These are phyloP conservation scores for Drosophila mercatorum DNA, from an alignment of 2,888 invertebrate genomes.

Conservation along the genomic window DNA sequence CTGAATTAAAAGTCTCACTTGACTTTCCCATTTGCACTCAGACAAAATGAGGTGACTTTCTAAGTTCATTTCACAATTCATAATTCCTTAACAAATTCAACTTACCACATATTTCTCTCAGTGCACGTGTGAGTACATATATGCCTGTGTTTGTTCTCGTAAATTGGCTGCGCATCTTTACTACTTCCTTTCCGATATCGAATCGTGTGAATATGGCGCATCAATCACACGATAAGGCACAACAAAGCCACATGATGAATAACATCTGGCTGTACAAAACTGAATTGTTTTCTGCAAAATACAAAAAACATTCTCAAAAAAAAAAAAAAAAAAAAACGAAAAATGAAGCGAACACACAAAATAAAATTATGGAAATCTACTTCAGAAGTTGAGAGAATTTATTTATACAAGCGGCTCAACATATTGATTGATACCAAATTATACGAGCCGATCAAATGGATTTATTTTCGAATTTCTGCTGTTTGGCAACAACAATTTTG, in stretches of 20 bases:
- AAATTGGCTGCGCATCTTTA: constrained; percentile 48
- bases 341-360: constrained; percentile 17
- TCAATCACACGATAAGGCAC: constrained; percentile 72
- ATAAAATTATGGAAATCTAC: constrained; percentile 62
- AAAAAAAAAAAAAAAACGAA: not conserved
- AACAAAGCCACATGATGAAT: constrained; percentile 73
- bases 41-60: not conserved
- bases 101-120: not conserved
- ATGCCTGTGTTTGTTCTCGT: constrained; percentile 15
- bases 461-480: constrained; percentile 16
- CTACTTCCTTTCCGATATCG: constrained; percentile 68
- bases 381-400: constrained; percentile 55
- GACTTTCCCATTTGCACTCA: not conserved
- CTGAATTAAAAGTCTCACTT: not conserved
- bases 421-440: constrained; percentile 42
- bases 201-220: constrained; percentile 74
- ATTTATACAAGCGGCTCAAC: constrained; percentile 33
- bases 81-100: not conserved
- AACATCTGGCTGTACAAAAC: constrained; percentile 68
- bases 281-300: constrained; percentile 65
- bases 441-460: constrained; percentile 10
- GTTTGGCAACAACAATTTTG: constrained; percentile 19
- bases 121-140: constrained; percentile 8
- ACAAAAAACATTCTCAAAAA: not conserved
- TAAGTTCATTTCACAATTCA: too few species aligned